Evolutionary conservation across 1,140 invertebrate genomes (phyloP).

Genomic region (Sycophila sp.): DNA sequence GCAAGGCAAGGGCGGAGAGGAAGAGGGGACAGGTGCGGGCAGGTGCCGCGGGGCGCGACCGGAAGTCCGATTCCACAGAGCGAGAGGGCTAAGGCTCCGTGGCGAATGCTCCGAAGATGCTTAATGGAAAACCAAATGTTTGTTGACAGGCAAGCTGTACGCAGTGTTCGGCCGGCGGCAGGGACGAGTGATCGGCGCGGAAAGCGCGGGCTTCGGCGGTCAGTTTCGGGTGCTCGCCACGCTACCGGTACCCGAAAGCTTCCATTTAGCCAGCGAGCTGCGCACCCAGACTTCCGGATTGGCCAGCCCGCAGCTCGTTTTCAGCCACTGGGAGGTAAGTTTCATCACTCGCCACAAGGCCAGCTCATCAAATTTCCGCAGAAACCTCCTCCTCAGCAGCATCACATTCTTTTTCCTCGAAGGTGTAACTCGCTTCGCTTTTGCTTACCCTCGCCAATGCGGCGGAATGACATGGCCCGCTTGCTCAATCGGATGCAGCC

Average conservation of each 20-base stretch:
- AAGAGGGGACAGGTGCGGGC: conserved; percentile 55
- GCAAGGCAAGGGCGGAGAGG: conserved; percentile 23
- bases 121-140: neutral
- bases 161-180: conserved; percentile 88
- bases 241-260: conserved; percentile 96
- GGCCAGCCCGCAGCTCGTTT: conserved; percentile 93
- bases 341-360: too few species aligned
- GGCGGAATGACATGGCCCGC: too few species aligned
- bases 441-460: too few species aligned
- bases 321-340: conserved; percentile 96
- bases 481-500: neutral
- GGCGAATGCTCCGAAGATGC: too few species aligned
- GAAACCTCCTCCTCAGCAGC: conserved; percentile 2
- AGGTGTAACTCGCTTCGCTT: conserved; percentile 10
- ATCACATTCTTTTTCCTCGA: neutral
- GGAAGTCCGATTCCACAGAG: conserved; percentile 54
- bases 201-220: conserved; percentile 85
- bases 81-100: conserved; percentile 24
- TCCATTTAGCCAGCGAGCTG: conserved; percentile 92
- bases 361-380: conserved; percentile 8
- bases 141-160: conserved; percentile 87
- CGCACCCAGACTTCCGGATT: conserved; percentile 94
- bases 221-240: conserved; percentile 89
- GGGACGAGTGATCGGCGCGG: conserved; percentile 88
- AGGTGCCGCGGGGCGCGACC: conserved; percentile 59